phyloP scores from a whole-genome alignment of 2,797 vertebrate genomes.

The Peromyscus melanophrys region DNA sequence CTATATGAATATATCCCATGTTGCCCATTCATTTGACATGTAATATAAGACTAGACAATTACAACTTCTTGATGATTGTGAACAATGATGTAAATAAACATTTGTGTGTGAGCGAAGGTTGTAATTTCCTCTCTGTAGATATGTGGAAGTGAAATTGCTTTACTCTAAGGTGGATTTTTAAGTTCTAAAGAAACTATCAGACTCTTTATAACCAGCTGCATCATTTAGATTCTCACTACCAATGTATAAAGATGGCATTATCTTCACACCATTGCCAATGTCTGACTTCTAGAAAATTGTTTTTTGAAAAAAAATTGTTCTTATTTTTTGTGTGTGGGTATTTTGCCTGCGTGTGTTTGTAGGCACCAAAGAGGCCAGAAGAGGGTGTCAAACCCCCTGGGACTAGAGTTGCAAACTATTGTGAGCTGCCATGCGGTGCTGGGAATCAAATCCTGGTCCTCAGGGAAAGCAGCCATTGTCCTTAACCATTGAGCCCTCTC shows the following conservation, averaged over 20 bases:
- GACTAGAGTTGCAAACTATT: not conserved
- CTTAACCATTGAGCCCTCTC: not conserved
- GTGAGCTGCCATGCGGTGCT: not conserved
- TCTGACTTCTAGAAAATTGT: not conserved
- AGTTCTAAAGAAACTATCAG: not conserved
- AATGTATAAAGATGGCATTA: not conserved
- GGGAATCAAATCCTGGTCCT: not conserved
- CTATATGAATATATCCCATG: not conserved
- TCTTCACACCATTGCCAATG: not conserved
- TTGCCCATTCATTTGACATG: not conserved
- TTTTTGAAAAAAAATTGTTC: not conserved
- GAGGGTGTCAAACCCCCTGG: too few species aligned
- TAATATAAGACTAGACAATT: not conserved
- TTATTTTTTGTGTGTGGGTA: not conserved
- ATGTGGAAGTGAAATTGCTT: not conserved
- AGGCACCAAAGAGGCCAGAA: too few species aligned
- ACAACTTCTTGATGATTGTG: not conserved
- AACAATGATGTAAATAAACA: not conserved
- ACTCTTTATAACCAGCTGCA: not conserved
- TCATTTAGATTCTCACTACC: not conserved
- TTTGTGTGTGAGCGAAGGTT: not conserved
- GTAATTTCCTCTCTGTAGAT: not conserved
- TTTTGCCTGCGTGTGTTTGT: not conserved
- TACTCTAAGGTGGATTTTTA: not conserved
- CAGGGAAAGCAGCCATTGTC: not conserved